Evolutionary conservation across 2,113 vertebrate species (phyloP).

Genomic region (Phylloscopus whistleri): DNA sequence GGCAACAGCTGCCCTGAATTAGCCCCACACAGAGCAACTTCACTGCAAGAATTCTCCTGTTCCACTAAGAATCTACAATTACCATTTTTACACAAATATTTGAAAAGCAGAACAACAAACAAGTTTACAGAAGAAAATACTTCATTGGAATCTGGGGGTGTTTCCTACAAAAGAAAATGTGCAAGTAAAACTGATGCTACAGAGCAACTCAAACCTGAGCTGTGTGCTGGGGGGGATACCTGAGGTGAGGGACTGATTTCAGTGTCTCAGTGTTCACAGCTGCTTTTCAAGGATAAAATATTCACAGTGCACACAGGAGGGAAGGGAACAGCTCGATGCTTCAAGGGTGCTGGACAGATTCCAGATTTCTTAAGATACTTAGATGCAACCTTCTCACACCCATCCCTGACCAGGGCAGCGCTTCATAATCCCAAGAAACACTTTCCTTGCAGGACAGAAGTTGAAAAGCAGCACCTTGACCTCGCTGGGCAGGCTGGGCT

Average conservation of each 20-base stretch:
- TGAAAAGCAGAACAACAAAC: background rate
- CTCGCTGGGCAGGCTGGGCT: background rate
- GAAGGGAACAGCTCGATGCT: background rate
- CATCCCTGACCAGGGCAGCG: too few species aligned
- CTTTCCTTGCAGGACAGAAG: background rate
- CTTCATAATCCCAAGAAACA: background rate
- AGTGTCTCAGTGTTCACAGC: background rate
- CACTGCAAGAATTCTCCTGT: background rate
- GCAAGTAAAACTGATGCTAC: fast-evolving
- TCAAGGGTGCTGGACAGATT: background rate
- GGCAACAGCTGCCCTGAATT: background rate
- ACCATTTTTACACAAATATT: background rate
- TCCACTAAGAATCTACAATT: background rate
- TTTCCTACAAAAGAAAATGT: background rate
- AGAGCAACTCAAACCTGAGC: background rate
- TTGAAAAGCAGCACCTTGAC: fast-evolving
- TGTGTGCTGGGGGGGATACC: background rate
- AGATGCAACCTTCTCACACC: background rate
- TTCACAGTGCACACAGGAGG: background rate
- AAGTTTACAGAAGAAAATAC: background rate
- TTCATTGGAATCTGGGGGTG: fast-evolving
- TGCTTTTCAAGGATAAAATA: background rate
- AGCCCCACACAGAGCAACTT: background rate
- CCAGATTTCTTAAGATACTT: background rate
- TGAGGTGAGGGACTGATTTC: background rate